Evolutionary conservation across 1,140 invertebrate genomes (phyloP).

Genomic region (Papilio polyxenes): DNA sequence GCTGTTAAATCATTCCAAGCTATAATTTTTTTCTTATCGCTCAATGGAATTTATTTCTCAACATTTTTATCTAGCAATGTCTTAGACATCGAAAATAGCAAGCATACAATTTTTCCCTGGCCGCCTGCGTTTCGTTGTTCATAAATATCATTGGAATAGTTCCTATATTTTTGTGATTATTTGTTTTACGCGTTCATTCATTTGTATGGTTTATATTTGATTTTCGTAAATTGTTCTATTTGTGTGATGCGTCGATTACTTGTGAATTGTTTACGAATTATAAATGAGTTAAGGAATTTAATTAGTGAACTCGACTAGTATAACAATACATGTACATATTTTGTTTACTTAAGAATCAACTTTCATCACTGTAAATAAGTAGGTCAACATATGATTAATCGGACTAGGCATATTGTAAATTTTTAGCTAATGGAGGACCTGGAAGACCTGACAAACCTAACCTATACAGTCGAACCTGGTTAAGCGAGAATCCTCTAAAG

Average conservation of each 20-base stretch:
- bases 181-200: slow-evolving; percentile 30
- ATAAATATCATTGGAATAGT: slow-evolving; percentile 37
- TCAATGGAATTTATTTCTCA: not conserved
- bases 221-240: slow-evolving; percentile 32
- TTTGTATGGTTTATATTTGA: slow-evolving; percentile 16
- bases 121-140: slow-evolving; percentile 39
- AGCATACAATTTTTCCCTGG: slow-evolving; percentile 16
- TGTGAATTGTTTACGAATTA: slow-evolving; percentile 14
- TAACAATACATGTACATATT: not conserved
- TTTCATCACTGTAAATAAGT: too few relatives aligned
- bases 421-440: too few relatives aligned
- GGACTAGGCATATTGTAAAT: not conserved
- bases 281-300: slow-evolving; percentile 10
- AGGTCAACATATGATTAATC: not conserved
- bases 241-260: slow-evolving; percentile 19
- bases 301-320: not conserved
- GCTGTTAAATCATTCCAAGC: not conserved
- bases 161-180: slow-evolving; percentile 39
- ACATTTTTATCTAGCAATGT: slow-evolving; percentile 30
- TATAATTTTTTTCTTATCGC: slow-evolving; percentile 13
- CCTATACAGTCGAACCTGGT: too few relatives aligned
- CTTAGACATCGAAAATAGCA: slow-evolving; percentile 27
- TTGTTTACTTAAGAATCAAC: not conserved
- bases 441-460: too few relatives aligned
- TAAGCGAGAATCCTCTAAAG: too few relatives aligned